Evolutionary conservation across 2,888 invertebrate species (phyloP).

Genomic region (Psococerastis gibbosa): DNA sequence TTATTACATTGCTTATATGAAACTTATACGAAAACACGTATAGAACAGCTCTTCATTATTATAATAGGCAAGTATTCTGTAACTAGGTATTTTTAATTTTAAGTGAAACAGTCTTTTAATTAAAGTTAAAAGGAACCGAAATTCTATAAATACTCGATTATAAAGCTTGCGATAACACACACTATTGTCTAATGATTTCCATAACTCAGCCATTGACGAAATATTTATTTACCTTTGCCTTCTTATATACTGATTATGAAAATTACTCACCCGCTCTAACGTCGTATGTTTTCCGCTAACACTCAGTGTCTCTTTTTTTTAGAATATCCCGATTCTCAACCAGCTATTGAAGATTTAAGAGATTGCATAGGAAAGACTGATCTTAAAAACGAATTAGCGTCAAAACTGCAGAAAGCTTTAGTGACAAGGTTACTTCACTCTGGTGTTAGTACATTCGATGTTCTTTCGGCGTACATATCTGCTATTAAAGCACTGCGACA

Average conservation of each 20-base stretch:
- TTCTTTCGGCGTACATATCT: conserved; percentile 88
- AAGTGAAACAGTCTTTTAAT: no score
- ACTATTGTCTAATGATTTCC: no score
- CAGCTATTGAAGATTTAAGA: conserved; percentile 77
- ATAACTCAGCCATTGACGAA: no score
- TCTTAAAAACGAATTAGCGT: conserved; percentile 54
- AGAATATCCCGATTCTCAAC: conserved; percentile 91
- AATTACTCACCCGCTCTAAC: no score
- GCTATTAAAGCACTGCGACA: conserved; percentile 84
- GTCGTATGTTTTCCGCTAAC: no score
- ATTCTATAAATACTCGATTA: no score
- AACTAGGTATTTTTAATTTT: neutral
- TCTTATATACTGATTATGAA: no score
- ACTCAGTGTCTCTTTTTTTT: conserved; percentile 15
- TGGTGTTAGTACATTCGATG: conserved; percentile 89
- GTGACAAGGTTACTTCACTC: conserved; percentile 79
- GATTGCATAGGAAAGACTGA: conserved; percentile 74
- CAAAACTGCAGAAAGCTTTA: conserved; percentile 59
- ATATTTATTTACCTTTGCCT: no score
- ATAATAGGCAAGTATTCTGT: conserved; percentile 46
- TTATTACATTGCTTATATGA: conserved; percentile 69
- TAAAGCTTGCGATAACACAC: no score
- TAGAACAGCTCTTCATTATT: conserved; percentile 86
- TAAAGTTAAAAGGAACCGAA: no score
- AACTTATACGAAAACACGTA: conserved; percentile 70